Evolutionary conservation across 2,888 invertebrate species (phyloP), one percentile per base, ranked within the genome.

Genomic region (Trichopria drosophilae): DNA sequence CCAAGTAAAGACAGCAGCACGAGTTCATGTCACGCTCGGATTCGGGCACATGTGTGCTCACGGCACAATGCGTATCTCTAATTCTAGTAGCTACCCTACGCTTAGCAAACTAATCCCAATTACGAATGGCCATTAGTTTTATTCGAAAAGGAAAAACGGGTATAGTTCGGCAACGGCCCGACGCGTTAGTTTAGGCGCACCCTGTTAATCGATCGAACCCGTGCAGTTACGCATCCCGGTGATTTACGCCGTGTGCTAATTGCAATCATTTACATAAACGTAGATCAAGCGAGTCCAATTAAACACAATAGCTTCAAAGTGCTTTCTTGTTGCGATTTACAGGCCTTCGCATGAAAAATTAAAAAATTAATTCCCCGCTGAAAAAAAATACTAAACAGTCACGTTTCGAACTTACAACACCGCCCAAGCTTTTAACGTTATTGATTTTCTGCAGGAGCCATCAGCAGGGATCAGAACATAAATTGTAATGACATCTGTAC

Each of bases 91-190:
- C 55, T 40, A 57, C 51, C 26, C 10, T 26, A 26, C 47, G 47
- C 45, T 43, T 47, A 47, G 51, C 29, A 51, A 29, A 31, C 68
- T 73, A 72, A 75, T 73, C 68, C 72, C 71, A 72, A 73, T 75
- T 74, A 73, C 71, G 65, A 62, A 67, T 61, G 67, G 65, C 69
- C 69, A 73, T 75, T 73, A 72, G 70, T 72, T 73, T 71, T 69
- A 69, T 70, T 68, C 63, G 59, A 48, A 50, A 61, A 65, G 62
- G 63, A 71, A 71, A 72, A 70, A 66, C 68, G 62, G 64, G 58
- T 64, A 56, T 55, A 26, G 16, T 5, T 50, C 42, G 24, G 19
- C 42, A 23, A 37, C 45, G 35, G 42, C 40, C 34, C 44, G 28
- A 46, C 37, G 37, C 47, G 24, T 31, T 12, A 34, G 22, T 36